Evolutionary conservation across 2,113 vertebrate species (phyloP).

Genomic region (Indicator indicator): DNA sequence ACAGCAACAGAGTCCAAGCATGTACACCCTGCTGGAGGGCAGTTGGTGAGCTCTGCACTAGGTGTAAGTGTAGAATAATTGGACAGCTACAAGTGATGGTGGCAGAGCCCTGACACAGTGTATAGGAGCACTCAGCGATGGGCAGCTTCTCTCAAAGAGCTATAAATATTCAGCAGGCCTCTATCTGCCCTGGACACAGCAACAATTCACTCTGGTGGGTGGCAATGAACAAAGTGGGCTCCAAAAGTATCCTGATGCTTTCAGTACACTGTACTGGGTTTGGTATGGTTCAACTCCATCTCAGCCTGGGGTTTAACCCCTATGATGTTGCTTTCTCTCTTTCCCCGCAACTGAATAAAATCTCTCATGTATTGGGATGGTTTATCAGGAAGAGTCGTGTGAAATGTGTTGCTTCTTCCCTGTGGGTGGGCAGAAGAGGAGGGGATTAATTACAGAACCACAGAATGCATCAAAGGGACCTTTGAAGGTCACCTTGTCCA

Average conservation of each 20-base stretch:
- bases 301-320: background rate
- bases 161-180: background rate
- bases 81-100: accelerated
- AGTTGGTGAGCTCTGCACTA: background rate
- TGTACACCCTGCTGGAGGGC: background rate
- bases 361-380: background rate
- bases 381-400: background rate
- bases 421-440: background rate
- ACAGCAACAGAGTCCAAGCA: background rate
- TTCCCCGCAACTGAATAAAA: background rate
- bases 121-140: background rate
- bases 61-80: background rate
- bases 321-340: background rate
- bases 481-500: no score
- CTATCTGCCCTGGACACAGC: background rate
- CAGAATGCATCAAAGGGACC: no score
- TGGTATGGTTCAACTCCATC: background rate
- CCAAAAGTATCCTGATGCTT: background rate
- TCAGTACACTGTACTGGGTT: background rate
- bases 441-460: background rate
- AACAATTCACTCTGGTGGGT: background rate
- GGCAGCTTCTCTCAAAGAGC: background rate
- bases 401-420: background rate
- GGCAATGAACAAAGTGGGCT: background rate
- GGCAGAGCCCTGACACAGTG: background rate